Base-by-base conservation (phyloP, 2,888 invertebrate genomes). In the Drosophila borborema region DNA sequence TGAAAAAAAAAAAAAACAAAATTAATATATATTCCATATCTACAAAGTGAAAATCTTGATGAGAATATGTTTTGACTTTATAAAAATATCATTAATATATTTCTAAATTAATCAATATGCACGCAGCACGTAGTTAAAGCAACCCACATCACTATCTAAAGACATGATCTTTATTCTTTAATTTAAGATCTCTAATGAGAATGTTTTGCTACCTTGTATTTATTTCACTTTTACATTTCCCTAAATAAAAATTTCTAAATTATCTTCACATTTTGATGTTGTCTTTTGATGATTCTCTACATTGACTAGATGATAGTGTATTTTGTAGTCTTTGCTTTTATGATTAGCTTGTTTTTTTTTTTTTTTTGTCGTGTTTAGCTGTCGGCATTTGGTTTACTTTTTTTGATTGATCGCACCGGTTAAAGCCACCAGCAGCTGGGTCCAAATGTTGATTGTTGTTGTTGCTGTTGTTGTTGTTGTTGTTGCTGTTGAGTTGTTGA, bases 351-450 rank as follows among this genome's bases (percentile, higher is more conserved):
- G n/a, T 40, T 9, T 51, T 20, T 20, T 46, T 56, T 55, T 40
- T 9, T 51, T 20, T 20, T 46, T 56, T 55, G 46, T 53, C 34
- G 20, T 18, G 70, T 36, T 36, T 51, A 7, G 18, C 64, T 62
- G 77, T 72, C 82, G 69, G 74, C 77, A 56, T 61, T 58, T 36
- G 51, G 70, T 75, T 70, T 66, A 48, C 49, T 61, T 74, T 20
- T 20, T 77, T 89, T 86, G 89, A 84, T 84, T 77, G 83, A 60
- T 70, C 62, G 75, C 43, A 31, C 56, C 46, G 66, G 65, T 51
- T 68, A 64, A 70, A 70, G 63, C 45, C 49, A 64, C 36, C 64
- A 70, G 70, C 77, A 79, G 71, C 65, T 74, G 76, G 54, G 34
- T 14, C 45, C 77, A 74, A 74, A 77, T 74, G 56, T 64, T 40